Evolutionary conservation across 2,113 vertebrate genomes (phyloP), one percentile per base, ranked within the genome.

Genomic region (Oncorhynchus kisutch): DNA sequence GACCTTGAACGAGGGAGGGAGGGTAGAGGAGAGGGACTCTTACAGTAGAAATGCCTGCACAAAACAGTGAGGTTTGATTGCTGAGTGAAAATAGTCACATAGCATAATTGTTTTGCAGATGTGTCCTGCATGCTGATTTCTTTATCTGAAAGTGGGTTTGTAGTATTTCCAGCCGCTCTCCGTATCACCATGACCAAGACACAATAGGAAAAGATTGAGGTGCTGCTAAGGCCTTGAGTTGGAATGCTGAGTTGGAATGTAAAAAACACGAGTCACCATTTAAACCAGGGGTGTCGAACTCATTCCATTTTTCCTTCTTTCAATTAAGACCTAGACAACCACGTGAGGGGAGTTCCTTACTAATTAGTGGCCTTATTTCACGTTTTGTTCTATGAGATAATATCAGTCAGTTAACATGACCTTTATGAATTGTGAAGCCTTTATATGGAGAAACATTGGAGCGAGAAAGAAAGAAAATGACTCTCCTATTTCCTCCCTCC

Each of bases 401-500:
- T 39, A 9, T 39, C 7, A 2, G 8, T 39, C 39, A 39, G 8
- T 39, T 9, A 39, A 39, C 39, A 39, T 39, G 39, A 39, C 7
- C 39, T 9, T 39, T 39, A 39, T 39, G 39, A 39, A 39, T 39
- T 8, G 8, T 39, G 39, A 39, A 39, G 7, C 39, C 8, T 39
- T 39, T 39, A 39, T 39, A 51, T 5, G 0, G 64, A 77, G 59
- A 79, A 81, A 77, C 76, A n/a, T 29, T 70, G 0, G 1, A 64
- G 71, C 18, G 74, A 71, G 71, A 77, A 71, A 18, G 4, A 54
- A 69, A 34, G 34, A 67, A 39, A 22, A 73, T 11, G 13, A 16
- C 22, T 48, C 4, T 60, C 18, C 45, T 83, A 76, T 84, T 86
- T 85, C 72, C 78, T 65, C 18, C 68, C 13, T 81, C 75, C 4